These are phyloP conservation scores for Leiothrix lutea DNA, from an alignment of 2,113 vertebrate species.

Conservation along the genomic window DNA sequence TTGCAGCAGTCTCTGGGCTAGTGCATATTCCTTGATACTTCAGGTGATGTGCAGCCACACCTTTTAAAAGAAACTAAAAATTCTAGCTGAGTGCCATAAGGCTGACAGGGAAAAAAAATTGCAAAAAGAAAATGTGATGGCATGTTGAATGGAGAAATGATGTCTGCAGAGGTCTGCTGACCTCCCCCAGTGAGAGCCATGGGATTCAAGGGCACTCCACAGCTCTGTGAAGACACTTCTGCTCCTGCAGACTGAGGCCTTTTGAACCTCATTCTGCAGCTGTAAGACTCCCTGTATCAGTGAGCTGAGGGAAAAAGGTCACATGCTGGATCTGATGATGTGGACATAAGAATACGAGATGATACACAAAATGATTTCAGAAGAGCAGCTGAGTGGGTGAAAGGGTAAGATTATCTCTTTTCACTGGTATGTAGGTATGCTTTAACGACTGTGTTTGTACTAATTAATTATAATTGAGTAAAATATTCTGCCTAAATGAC, in stretches of 20 bases:
- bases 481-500: background rate
- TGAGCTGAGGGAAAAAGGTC: background rate
- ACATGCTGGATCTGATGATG: background rate
- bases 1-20: background rate
- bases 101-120: background rate
- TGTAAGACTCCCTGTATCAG: background rate
- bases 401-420: background rate
- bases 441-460: background rate
- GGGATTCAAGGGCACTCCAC: background rate
- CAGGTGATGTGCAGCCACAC: background rate
- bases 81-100: background rate
- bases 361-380: background rate
- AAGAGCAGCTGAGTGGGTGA: background rate
- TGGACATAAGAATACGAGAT: background rate
- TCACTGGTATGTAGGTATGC: background rate
- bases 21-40: background rate
- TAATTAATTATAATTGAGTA: conserved; percentile 1
- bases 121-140: background rate
- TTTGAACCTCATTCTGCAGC: background rate
- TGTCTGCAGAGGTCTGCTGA: background rate
- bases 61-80: background rate
- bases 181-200: background rate
- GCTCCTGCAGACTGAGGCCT: background rate
- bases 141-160: background rate
- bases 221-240: background rate